Conservation (phyloP, 2,113 vertebrate genomes). For the Emberiza fucata region DNA sequence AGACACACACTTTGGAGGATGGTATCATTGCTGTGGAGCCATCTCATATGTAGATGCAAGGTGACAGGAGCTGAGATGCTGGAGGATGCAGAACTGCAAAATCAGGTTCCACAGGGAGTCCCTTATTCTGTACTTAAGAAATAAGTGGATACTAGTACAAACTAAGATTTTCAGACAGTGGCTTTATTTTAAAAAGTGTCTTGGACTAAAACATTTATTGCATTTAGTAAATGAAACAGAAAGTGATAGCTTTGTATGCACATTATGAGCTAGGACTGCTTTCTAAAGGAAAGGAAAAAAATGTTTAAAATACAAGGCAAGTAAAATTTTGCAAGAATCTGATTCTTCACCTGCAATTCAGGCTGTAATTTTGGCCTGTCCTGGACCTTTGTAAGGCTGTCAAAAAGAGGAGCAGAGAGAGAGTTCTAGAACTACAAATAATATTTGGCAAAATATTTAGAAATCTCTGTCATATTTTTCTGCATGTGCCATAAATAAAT, state of each 20-base stretch:
- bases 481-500: not conserved
- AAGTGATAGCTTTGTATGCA: not conserved
- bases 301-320: not conserved
- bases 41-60: fast-evolving
- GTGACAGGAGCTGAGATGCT: not conserved
- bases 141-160: not conserved
- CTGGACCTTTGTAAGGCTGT: not conserved
- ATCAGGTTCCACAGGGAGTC: not conserved
- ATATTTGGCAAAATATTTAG: not conserved
- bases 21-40: not conserved
- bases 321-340: not conserved
- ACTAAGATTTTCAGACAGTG: not conserved
- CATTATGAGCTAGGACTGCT: not conserved
- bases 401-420: not conserved
- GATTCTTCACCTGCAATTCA: not conserved
- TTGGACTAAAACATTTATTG: not conserved
- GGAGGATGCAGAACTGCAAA: not conserved
- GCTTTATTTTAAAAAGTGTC: not conserved
- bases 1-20: not conserved
- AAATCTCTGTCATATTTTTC: not conserved
- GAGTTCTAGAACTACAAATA: not conserved
- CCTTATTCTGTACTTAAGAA: not conserved
- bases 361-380: not conserved
- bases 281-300: not conserved
- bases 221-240: not conserved